Base-by-base conservation (phyloP, 2,113 vertebrate species). In the Zosterops hypoxanthus region DNA sequence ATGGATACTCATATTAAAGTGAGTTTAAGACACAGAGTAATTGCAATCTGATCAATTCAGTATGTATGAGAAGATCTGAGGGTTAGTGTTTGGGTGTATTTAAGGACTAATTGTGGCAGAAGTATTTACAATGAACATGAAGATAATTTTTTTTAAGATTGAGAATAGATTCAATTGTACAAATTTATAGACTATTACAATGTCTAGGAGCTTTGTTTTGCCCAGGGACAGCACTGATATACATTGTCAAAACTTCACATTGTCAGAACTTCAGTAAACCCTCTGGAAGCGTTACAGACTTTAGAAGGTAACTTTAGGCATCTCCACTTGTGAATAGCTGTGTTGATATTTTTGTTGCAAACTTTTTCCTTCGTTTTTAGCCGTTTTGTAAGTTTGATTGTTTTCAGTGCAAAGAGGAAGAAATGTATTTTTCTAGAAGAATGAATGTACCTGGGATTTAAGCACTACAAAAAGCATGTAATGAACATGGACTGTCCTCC, bases 401-500 rank as follows among this genome's bases (percentile, higher is more conserved):
- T 81, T 77, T 86, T 60, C 69, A 68, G 33, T 77, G 73, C 71
- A 66, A 83, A 77, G 49, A 81, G 63, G 53, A 44, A 61, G 33
- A 86, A 91, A 83, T 53, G 42, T 94, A 87, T 97, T 95, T 96
- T 96, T 95, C 59, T 95, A 80, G 33, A 66, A 71, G 76, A 95
- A 28, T 90, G 63, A 92, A 90, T 90, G 82, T 95, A 82, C 47
- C 50, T 90, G 63, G 63, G 34, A 76, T 66, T 70, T 90, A 92
- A 87, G 39, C 73, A 77, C 73, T 92, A 44, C 69, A 24, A 31
- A 70, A 86, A 90, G 20, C 53, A 63, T 90, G 80, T 76, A 65
- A 75, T 87, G 50, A 82, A 46, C 33, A 52, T 19, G 44, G 63
- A 73, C 53, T 88, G 39, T 47, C 47, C 41, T 90, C 59, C 47